These are phyloP conservation scores for Phyto melanocephala DNA, from an alignment of 2,888 invertebrate genomes.

Conservation along the genomic window DNA sequence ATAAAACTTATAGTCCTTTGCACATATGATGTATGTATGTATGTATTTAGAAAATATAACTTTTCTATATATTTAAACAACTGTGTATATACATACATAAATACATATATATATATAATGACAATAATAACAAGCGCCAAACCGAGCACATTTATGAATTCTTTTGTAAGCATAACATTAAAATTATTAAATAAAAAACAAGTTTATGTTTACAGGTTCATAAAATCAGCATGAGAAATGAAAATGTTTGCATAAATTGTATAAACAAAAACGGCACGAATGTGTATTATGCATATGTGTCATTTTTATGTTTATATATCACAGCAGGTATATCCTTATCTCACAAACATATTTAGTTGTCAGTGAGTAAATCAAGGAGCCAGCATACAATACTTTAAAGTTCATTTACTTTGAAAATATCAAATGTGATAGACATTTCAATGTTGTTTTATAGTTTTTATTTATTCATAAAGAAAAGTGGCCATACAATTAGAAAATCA, in stretches of 20 bases:
- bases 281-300: neutral
- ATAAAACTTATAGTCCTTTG: too few species aligned
- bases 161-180: neutral
- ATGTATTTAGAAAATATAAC: neutral
- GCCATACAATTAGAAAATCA: neutral
- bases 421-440: slow-evolving; percentile 29
- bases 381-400: neutral
- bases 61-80: too few species aligned
- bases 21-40: too few species aligned
- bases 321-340: too few species aligned
- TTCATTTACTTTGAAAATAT: slow-evolving; percentile 46
- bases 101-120: neutral
- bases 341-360: too few species aligned
- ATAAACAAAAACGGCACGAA: neutral
- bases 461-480: neutral
- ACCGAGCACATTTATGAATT: neutral
- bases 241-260: neutral
- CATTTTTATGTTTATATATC: neutral
- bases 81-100: neutral
- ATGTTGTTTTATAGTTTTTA: slow-evolving; percentile 1
- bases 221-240: neutral
- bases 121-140: neutral
- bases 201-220: neutral
- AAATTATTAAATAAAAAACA: neutral
- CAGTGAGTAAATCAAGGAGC: neutral